Conservation (phyloP, 1,140 invertebrate species). For the Bursaphelenchus mucronatus region DNA sequence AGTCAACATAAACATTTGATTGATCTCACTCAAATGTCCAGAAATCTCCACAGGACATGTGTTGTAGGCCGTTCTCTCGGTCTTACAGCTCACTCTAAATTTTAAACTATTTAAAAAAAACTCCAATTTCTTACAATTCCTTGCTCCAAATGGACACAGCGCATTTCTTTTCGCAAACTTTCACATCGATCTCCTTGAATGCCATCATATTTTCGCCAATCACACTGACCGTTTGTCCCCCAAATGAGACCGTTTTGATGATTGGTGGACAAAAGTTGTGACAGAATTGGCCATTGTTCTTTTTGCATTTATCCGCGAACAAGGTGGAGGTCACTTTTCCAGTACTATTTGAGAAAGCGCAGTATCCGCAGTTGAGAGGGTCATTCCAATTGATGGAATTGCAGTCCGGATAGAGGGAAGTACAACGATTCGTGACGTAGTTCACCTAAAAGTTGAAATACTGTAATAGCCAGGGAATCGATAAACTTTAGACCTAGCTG, state of each 20-base stretch:
- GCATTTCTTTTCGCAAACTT: background rate
- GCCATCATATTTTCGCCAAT: background rate
- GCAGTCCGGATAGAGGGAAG: constrained; percentile 8
- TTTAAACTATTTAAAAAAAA: background rate
- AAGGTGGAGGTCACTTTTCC: constrained; percentile 3
- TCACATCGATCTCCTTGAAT: background rate
- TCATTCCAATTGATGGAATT: constrained; percentile 4
- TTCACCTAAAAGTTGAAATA: constrained; percentile 2
- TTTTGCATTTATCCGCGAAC: background rate
- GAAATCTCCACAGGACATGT: no score
- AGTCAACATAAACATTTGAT: no score
- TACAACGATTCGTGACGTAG: background rate
- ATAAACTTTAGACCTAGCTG: no score
- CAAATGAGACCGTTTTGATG: constrained; percentile 1
- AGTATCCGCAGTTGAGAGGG: constrained; percentile 5
- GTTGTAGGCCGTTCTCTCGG: no score
- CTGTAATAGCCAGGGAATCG: background rate
- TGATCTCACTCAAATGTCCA: no score
- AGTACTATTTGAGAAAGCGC: background rate
- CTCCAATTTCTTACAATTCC: background rate
- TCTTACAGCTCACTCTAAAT: constrained; percentile 8
- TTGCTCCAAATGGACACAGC: background rate
- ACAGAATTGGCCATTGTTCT: background rate
- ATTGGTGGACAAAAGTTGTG: constrained; percentile 8
- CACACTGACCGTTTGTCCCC: background rate